These are phyloP conservation scores for Ascaphus truei DNA, from an alignment of 2,113 vertebrate genomes.

Conservation along the genomic window DNA sequence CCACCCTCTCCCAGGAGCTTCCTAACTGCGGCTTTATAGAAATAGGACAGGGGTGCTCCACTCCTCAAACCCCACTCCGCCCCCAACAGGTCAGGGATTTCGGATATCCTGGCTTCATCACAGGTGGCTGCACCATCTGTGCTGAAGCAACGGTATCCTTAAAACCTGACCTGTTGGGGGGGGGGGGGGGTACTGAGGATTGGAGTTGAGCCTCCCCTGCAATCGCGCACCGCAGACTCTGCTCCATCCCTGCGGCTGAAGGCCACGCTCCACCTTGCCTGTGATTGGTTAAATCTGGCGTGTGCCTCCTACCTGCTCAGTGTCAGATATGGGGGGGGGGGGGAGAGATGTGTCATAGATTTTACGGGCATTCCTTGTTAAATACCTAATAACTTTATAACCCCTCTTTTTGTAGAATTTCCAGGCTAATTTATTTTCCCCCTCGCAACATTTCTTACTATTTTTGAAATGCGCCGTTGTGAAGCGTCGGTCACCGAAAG, in stretches of 20 bases:
- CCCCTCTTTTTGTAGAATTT: neutral
- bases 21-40: neutral
- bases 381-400: constrained; percentile 2
- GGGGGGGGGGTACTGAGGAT: too few species aligned
- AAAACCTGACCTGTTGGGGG: too few species aligned
- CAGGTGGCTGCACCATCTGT: too few species aligned
- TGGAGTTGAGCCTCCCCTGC: too few species aligned
- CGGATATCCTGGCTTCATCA: too few species aligned
- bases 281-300: neutral
- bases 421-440: constrained; percentile 14
- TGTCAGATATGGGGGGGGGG: neutral
- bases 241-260: neutral
- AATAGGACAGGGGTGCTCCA: too few species aligned
- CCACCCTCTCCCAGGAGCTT: neutral
- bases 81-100: too few species aligned
- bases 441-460: constrained; percentile 5
- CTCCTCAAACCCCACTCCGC: too few species aligned
- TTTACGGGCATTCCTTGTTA: constrained; percentile 25
- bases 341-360: constrained; percentile 2
- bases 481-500: too few species aligned
- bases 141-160: too few species aligned
- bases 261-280: neutral
- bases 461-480: constrained; percentile 2
- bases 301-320: neutral
- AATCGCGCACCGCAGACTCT: too few species aligned